Percentiles rank a stretch among this genome's conserved stretches.
phyloP scores from a whole-genome alignment of 2,888 invertebrate genomes.

The Creontiades dilutus region DNA sequence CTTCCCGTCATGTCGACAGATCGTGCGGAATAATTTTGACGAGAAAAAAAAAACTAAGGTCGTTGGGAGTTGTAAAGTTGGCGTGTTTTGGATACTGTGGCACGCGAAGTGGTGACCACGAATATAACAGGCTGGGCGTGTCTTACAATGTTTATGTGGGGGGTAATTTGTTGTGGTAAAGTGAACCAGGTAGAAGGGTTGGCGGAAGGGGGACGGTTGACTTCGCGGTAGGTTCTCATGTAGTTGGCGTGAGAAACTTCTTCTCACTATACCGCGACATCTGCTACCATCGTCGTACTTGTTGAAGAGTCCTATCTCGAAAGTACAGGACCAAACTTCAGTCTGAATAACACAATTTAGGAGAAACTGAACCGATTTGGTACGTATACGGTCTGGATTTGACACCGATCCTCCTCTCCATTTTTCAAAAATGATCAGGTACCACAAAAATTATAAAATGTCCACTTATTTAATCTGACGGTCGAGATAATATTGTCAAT shows the following conservation, averaged over 20 bases:
- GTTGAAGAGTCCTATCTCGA: neutral
- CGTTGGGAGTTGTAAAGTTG: constrained; percentile 48
- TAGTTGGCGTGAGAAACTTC: constrained; percentile 59
- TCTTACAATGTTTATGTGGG: constrained; percentile 54
- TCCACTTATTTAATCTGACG: too few relatives aligned
- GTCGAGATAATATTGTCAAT: too few relatives aligned
- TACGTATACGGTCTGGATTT: too few relatives aligned
- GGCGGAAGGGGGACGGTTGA: neutral
- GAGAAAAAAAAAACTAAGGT: neutral
- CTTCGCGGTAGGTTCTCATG: constrained; percentile 18
- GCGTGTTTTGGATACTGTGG: constrained; percentile 3
- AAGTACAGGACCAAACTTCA: too few relatives aligned
- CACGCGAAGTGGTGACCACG: constrained; percentile 42
- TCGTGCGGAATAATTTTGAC: neutral
- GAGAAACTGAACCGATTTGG: too few relatives aligned
- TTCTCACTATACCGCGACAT: neutral
- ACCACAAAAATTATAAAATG: too few relatives aligned
- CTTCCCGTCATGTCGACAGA: constrained; percentile 48
- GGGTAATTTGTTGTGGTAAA: constrained; percentile 61
- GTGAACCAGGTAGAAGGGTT: constrained; percentile 14
- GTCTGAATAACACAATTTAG: too few relatives aligned
- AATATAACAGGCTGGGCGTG: constrained; percentile 25
- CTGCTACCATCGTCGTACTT: neutral
- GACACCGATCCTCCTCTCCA: too few relatives aligned
- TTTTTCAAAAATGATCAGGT: too few relatives aligned